Conservation (phyloP, 2,888 invertebrate species). For the Thera britannica region DNA sequence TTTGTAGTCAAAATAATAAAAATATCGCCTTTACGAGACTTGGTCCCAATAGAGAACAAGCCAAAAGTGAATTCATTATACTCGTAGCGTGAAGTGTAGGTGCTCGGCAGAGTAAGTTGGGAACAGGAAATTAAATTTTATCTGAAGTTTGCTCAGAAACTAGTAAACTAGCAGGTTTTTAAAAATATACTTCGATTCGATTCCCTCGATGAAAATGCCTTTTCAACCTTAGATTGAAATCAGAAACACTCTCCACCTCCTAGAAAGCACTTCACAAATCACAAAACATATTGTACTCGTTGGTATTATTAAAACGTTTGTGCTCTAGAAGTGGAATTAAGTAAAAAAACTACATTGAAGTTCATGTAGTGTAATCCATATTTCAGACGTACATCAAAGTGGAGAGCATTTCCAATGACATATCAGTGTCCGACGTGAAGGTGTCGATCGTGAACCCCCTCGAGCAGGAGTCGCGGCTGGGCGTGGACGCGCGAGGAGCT, state of each 20-base stretch:
- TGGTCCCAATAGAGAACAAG: slow-evolving; percentile 34
- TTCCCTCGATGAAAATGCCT: not conserved
- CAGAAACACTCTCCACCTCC: not conserved
- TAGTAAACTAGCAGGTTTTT: slow-evolving; percentile 6
- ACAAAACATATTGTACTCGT: no score
- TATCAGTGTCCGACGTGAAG: slow-evolving; percentile 89
- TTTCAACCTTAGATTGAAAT: not conserved
- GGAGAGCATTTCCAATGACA: slow-evolving; percentile 88
- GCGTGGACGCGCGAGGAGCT: slow-evolving; percentile 89
- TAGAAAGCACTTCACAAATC: not conserved
- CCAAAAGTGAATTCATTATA: slow-evolving; percentile 41
- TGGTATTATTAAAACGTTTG: no score
- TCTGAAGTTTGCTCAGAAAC: slow-evolving; percentile 27
- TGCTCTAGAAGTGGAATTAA: no score
- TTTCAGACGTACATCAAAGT: slow-evolving; percentile 86
- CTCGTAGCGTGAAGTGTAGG: not conserved
- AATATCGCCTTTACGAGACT: slow-evolving; percentile 21
- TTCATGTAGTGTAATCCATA: no score
- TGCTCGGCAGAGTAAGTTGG: slow-evolving; percentile 31
- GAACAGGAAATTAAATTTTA: slow-evolving; percentile 39
- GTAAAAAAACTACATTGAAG: no score
- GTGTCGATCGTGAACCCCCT: slow-evolving; percentile 92
- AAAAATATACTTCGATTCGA: slow-evolving; percentile 17
- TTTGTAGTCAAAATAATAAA: slow-evolving; percentile 24
- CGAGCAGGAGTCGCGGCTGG: slow-evolving; percentile 86